Percentiles rank a stretch among this genome's conserved stretches.
Conservation (phyloP, 2,797 vertebrate genomes). For the Sebastes paucispinis region DNA sequence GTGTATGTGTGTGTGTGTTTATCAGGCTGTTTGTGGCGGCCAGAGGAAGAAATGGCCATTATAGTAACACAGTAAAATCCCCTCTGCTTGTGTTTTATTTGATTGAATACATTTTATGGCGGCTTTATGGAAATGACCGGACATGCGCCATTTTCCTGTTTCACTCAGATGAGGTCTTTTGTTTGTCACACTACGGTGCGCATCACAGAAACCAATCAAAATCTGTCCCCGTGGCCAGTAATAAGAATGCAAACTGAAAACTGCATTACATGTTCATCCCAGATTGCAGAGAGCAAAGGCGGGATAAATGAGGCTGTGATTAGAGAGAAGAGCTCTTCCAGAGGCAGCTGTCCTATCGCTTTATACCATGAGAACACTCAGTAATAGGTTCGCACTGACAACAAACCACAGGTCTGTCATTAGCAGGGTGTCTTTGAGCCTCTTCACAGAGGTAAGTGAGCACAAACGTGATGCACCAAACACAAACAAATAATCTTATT, state of each 20-base stretch:
- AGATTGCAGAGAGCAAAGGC: slow-evolving; percentile 43
- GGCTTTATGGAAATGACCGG: slow-evolving; percentile 62
- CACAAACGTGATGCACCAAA: slow-evolving; percentile 31
- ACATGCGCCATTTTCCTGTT: slow-evolving; percentile 54
- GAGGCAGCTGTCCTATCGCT: slow-evolving; percentile 51
- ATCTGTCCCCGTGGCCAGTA: slow-evolving; percentile 34
- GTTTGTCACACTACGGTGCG: slow-evolving; percentile 49
- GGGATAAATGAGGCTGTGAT: slow-evolving; percentile 62
- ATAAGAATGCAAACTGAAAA: slow-evolving; percentile 59
- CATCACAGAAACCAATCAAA: slow-evolving; percentile 57
- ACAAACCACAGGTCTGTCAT: slow-evolving; percentile 67
- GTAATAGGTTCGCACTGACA: slow-evolving; percentile 73
- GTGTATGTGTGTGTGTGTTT: background rate
- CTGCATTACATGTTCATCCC: slow-evolving; percentile 48
- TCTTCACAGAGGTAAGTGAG: slow-evolving; percentile 60
- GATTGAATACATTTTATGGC: slow-evolving; percentile 65
- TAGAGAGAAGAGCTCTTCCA: slow-evolving; percentile 61
- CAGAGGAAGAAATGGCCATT: slow-evolving; percentile 50
- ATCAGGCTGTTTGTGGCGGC: slow-evolving; percentile 15
- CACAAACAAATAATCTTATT: slow-evolving; percentile 46
- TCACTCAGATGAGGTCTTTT: slow-evolving; percentile 51
- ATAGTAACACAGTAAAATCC: slow-evolving; percentile 45
- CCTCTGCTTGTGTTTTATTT: slow-evolving; percentile 59
- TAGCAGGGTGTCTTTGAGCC: slow-evolving; percentile 59
- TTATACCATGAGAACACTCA: slow-evolving; percentile 50